These are phyloP conservation scores for Nemoura dubitans DNA, from an alignment of 2,888 invertebrate genomes.

Conservation along the genomic window DNA sequence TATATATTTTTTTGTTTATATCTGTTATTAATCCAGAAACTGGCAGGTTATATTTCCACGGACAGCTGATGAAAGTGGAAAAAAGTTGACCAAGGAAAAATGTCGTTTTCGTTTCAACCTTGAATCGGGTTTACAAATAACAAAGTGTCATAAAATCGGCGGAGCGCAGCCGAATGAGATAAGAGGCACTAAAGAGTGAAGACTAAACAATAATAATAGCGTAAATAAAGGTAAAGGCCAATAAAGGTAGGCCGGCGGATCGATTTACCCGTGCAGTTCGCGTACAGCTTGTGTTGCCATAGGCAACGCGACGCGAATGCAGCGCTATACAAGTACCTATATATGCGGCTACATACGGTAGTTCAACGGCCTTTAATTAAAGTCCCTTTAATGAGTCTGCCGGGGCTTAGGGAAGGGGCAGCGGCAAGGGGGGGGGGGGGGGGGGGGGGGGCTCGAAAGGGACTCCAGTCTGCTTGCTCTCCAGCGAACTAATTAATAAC, in stretches of 20 bases:
- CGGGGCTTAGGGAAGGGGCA: too few relatives aligned
- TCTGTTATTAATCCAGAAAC: constrained; percentile 1
- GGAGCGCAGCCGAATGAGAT: background rate
- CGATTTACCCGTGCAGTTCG: background rate
- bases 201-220: background rate
- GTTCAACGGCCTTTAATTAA: constrained; percentile 30
- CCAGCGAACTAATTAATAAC: background rate
- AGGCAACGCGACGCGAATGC: background rate
- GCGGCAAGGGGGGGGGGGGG: background rate
- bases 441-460: background rate
- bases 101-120: background rate
- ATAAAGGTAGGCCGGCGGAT: background rate
- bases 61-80: background rate
- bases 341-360: constrained; percentile 19
- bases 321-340: too few relatives aligned
- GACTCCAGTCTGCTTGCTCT: background rate
- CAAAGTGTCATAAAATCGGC: background rate
- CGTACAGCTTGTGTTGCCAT: constrained; percentile 21
- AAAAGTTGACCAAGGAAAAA: too few relatives aligned
- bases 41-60: background rate
- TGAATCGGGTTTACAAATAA: background rate
- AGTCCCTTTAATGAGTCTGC: constrained; percentile 23
- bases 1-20: background rate
- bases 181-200: background rate
- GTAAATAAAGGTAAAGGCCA: too few relatives aligned